Evolutionary conservation across 92 coral and sea anemone species (phyloP).

Genomic region (Umimayanthus chanpuru): DNA sequence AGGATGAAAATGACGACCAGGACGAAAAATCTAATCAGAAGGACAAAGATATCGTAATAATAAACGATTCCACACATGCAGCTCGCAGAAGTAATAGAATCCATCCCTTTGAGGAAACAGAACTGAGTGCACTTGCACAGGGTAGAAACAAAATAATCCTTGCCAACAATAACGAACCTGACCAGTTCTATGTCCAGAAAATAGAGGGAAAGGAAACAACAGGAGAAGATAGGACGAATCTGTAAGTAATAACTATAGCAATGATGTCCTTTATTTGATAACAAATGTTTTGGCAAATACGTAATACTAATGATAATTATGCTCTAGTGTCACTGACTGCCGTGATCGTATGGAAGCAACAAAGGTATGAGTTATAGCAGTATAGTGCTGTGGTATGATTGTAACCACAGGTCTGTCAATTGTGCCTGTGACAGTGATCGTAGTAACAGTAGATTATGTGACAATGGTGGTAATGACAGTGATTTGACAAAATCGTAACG

Average conservation of each 20-base stretch:
- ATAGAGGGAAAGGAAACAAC: not conserved
- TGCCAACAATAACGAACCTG: not conserved
- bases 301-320: no score
- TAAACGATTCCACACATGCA: not conserved
- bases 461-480: not conserved
- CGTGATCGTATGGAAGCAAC: no score
- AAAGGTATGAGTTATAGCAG: no score
- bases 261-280: not conserved
- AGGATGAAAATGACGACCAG: not conserved
- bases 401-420: no score
- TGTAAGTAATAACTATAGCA: not conserved
- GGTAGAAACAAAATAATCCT: not conserved
- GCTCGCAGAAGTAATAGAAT: not conserved
- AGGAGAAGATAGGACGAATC: not conserved
- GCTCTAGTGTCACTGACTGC: not conserved
- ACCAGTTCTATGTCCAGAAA: not conserved
- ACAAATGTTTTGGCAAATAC: no score
- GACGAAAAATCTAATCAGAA: not conserved
- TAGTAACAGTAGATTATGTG: not conserved
- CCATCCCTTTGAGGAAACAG: not conserved
- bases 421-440: not conserved
- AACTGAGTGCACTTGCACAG: not conserved
- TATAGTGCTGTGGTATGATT: no score
- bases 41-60: not conserved
- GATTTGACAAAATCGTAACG: not conserved